Percentiles rank a stretch among this genome's conserved stretches.
These are phyloP conservation scores for Saxicola maurus DNA, from an alignment of 2,797 vertebrate species.

Conservation along the genomic window DNA sequence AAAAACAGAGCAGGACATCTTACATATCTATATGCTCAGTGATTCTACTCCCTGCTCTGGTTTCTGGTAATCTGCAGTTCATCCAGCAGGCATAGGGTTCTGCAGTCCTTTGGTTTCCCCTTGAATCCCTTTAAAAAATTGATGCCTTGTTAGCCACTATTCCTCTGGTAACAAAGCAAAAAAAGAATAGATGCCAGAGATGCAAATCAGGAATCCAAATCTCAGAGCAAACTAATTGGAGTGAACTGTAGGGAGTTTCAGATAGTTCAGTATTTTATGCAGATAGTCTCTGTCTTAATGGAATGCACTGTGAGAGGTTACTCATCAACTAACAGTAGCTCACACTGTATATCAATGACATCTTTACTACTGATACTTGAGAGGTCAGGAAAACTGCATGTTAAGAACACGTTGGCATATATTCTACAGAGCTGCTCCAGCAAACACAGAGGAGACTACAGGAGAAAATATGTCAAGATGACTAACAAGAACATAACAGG, in stretches of 20 bases:
- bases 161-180: neutral
- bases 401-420: neutral
- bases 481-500: neutral
- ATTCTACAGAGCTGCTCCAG: neutral
- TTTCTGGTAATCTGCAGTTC: neutral
- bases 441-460: neutral
- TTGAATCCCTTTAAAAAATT: neutral
- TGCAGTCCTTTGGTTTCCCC: neutral
- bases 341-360: neutral
- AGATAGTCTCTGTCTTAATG: neutral
- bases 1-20: neutral
- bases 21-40: neutral
- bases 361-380: neutral
- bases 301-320: neutral
- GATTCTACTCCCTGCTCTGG: neutral
- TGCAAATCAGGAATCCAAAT: neutral
- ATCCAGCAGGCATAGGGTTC: neutral
- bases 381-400: neutral
- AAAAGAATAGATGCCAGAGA: neutral
- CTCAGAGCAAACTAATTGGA: neutral
- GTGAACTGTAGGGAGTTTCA: neutral
- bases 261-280: neutral
- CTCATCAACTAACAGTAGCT: neutral
- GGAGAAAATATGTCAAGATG: neutral
- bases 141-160: neutral